A percentile compares a stretch with the other conserved stretches of the same genome.
Conservation (phyloP, 2,888 invertebrate species). For the Lottia gigantea region DNA sequence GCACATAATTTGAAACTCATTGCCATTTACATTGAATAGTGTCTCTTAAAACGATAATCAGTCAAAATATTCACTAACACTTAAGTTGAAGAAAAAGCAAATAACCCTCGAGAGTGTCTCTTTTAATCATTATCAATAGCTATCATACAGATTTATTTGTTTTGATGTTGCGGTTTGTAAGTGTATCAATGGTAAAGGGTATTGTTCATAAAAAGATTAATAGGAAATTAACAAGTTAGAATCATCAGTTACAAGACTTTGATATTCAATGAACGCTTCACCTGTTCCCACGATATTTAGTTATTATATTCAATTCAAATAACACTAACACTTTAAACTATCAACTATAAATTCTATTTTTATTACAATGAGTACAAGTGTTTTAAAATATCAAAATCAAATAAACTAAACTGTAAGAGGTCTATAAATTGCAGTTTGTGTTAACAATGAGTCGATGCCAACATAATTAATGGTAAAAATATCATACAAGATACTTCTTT, state of each 20-base stretch:
- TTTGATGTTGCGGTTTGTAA: neutral
- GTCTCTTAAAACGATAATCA: neutral
- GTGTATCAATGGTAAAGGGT: neutral
- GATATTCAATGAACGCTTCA: neutral
- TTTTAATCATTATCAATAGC: no score
- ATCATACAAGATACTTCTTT: no score
- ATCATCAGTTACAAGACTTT: neutral
- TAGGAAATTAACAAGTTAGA: neutral
- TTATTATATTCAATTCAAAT: neutral
- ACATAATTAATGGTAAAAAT: no score
- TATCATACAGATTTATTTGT: neutral
- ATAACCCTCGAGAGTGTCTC: constrained; percentile 4
- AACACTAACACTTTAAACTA: neutral
- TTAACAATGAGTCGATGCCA: no score
- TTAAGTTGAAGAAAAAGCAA: neutral
- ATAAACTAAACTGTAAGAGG: no score
- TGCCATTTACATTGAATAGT: neutral
- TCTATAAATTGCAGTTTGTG: no score
- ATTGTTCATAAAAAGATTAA: neutral
- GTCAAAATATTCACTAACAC: constrained; percentile 9
- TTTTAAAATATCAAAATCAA: no score
- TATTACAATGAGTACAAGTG: no score
- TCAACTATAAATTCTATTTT: no score
- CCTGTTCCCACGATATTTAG: neutral
- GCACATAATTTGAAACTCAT: neutral